Base-by-base conservation (phyloP, 1,140 invertebrate genomes). In the Mactra quadrangularis region DNA sequence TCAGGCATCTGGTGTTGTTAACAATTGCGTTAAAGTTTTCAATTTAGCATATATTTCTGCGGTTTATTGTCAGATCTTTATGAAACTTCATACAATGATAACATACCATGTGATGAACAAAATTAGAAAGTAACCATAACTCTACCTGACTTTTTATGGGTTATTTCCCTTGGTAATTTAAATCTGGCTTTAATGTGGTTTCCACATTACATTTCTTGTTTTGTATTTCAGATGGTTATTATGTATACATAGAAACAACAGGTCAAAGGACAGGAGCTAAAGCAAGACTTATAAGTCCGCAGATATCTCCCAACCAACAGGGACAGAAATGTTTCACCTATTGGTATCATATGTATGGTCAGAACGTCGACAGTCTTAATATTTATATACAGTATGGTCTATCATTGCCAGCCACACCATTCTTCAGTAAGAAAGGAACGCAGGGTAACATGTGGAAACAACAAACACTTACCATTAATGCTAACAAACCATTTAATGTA, bases 291-390 rank as follows among this genome's bases (percentile, higher is more conserved):
- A 82, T 91, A 15, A 89, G 87, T 57, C 88, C 89, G 6, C 59
- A 82, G 11, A 78, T 89, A n/a, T 70, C 79, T 11, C 74, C 74
- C 3, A 66, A 27, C 31, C 81, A 72, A 11, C 94, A 94, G 25
- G 68, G 86, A 57, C 79, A 81, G 6, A 84, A 86, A 62, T 92
- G 91, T 84, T 52, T 92, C 19, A 86, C 76, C 13, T 96, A 97
- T 90, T 97, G 95, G 94, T 95, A 94, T 86, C 96, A 96, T 88
- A 97, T 97, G 96, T 96, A 94, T 87, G 96, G 96, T 22, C 76
- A 71, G 0, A 71, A 87, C 79, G 90, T 91, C 11, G 88, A 85
- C 25, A 83, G 72, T 6, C 77, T 92, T 0, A 90, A 87, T 72
- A 86, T 90, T 17, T 91, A 90, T 47, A 71, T 88, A 22, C 82